These are phyloP conservation scores for Poeciliopsis paucimaculata DNA, from an alignment of 2,797 vertebrate species.

Conservation along the genomic window DNA sequence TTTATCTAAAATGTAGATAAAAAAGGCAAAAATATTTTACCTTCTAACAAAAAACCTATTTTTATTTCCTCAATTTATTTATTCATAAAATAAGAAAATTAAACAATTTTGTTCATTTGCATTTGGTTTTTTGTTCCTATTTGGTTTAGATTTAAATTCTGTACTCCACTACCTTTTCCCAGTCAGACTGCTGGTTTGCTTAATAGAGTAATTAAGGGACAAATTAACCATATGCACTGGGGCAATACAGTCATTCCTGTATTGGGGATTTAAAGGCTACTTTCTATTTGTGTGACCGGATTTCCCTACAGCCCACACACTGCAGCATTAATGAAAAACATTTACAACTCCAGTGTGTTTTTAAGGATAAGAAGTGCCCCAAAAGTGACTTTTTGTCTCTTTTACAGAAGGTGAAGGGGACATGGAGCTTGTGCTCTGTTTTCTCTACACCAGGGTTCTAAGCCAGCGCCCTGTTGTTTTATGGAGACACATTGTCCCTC, in stretches of 20 bases:
- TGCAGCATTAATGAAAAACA: not conserved
- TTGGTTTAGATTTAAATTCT: not conserved
- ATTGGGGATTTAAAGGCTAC: not conserved
- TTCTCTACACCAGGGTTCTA: not conserved
- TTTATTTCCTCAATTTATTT: not conserved
- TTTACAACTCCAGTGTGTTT: not conserved
- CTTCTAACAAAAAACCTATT: not conserved
- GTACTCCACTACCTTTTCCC: not conserved
- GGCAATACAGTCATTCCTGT: not conserved
- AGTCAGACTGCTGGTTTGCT: not conserved
- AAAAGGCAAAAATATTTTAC: not conserved
- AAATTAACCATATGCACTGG: not conserved
- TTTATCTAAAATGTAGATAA: not conserved
- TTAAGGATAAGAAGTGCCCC: not conserved
- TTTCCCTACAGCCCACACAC: not conserved
- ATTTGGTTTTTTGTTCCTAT: not conserved
- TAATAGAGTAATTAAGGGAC: not conserved
- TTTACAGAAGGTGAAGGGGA: not conserved
- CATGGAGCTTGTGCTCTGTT: not conserved
- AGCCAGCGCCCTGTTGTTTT: not conserved
- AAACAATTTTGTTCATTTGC: not conserved
- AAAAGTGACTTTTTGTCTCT: not conserved
- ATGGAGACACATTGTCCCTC: not conserved
- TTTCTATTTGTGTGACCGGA: not conserved
- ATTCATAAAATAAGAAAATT: not conserved